Percentiles rank a stretch among this genome's conserved stretches.
Evolutionary conservation across 1,140 invertebrate genomes (phyloP).

Genomic region (Eumaeus atala): DNA sequence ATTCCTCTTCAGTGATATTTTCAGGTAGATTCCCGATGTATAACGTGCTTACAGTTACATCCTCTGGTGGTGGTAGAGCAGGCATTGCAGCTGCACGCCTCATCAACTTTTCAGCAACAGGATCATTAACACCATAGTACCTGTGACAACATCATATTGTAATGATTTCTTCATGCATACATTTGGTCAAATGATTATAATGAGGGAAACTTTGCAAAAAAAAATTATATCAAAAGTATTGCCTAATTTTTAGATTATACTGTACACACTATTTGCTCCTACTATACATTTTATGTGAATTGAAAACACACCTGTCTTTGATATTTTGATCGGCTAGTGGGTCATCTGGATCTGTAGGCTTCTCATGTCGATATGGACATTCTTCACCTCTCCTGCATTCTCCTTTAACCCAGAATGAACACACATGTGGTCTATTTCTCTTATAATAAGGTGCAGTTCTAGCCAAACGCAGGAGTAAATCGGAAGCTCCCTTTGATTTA

Average conservation of each 20-base stretch:
- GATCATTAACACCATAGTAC: conserved; percentile 99
- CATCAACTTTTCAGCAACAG: conserved; percentile 98
- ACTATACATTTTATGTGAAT: no score
- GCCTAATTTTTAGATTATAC: no score
- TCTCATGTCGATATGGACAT: conserved; percentile 99
- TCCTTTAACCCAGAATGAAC: conserved; percentile 99
- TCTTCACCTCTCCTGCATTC: conserved; percentile 99
- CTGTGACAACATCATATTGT: conserved; percentile 35
- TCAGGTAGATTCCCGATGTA: conserved; percentile 96
- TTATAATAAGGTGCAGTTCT: conserved; percentile 99
- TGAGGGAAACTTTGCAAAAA: no score
- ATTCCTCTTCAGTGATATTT: conserved; percentile 90
- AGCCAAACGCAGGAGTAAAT: conserved; percentile 95
- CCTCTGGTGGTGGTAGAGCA: conserved; percentile 95
- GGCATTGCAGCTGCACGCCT: conserved; percentile 95
- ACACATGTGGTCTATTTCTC: conserved; percentile 98
- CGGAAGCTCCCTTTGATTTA: conserved; percentile 87
- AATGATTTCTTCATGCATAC: neutral
- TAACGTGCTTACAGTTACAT: conserved; percentile 95
- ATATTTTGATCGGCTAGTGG: conserved; percentile 99
- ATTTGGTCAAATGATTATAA: no score
- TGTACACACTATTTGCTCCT: no score
- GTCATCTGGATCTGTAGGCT: conserved; percentile 99
- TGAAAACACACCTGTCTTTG: conserved; percentile 82
- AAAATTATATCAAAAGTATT: no score